Evolutionary conservation across 2,113 vertebrate species (phyloP).

Genomic region (Burhinus bistriatus): DNA sequence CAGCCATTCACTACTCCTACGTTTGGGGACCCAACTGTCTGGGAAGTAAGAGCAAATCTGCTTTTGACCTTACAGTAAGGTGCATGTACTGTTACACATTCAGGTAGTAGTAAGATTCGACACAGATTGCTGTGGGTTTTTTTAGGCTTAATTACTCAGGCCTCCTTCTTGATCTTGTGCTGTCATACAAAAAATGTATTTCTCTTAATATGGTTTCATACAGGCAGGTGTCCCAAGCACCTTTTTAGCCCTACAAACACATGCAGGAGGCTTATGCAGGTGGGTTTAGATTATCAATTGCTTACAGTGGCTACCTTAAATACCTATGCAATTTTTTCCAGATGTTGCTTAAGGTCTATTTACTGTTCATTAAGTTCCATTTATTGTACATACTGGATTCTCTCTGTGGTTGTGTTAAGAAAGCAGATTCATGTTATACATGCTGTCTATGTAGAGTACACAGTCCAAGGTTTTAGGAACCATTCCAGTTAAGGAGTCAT

Average conservation of each 20-base stretch:
- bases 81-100: background rate
- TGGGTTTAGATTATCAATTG: background rate
- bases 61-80: background rate
- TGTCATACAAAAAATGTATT: background rate
- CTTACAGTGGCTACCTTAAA: background rate
- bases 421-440: background rate
- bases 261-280: background rate
- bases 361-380: background rate
- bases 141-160: background rate
- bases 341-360: constrained; percentile 22
- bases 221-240: background rate
- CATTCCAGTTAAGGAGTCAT: constrained; percentile 22
- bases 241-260: background rate
- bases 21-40: background rate
- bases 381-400: background rate
- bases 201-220: background rate
- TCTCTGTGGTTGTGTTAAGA: background rate
- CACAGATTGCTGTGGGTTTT: background rate
- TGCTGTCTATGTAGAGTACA: background rate
- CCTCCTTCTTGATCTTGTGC: background rate
- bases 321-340: background rate
- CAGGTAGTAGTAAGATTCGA: background rate
- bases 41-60: background rate
- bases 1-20: background rate
- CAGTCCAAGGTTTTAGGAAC: constrained; percentile 24